These are phyloP conservation scores for Drosophila setifemur DNA, from an alignment of 1,140 invertebrate species.

Conservation along the genomic window DNA sequence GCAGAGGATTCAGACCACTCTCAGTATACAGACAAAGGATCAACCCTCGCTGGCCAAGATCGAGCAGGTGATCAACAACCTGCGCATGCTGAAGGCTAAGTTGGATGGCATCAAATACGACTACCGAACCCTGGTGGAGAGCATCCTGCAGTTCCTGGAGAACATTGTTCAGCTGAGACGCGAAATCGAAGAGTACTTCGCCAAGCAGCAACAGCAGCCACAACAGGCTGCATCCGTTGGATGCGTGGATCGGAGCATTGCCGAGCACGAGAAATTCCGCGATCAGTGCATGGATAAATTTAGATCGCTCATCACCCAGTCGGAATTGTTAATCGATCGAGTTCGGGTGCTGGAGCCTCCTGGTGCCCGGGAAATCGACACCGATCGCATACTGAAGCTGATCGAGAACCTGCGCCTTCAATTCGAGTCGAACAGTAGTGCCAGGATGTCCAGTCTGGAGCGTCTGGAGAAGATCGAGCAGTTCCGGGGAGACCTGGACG, in stretches of 20 bases:
- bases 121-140: constrained; percentile 89
- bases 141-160: constrained; percentile 83
- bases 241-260: constrained; percentile 66
- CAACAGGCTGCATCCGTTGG: constrained; percentile 5
- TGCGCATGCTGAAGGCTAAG: constrained; percentile 82
- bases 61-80: constrained; percentile 84
- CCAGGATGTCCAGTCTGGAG: constrained; percentile 85
- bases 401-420: constrained; percentile 83
- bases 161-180: constrained; percentile 67
- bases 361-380: constrained; percentile 87
- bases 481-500: constrained; percentile 85
- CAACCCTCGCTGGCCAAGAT: constrained; percentile 85
- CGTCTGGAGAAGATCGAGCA: constrained; percentile 87
- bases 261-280: constrained; percentile 81
- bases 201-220: constrained; percentile 24
- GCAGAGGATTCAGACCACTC: constrained; percentile 86
- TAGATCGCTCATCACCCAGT: constrained; percentile 81
- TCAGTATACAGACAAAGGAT: constrained; percentile 84
- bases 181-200: constrained; percentile 74
- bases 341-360: constrained; percentile 86
- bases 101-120: constrained; percentile 87
- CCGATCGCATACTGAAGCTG: constrained; percentile 87
- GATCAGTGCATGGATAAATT: constrained; percentile 82
- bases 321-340: constrained; percentile 78
- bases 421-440: constrained; percentile 83